Base-by-base conservation (phyloP, 2,113 vertebrate genomes). In the Eulacestoma nigropectus region DNA sequence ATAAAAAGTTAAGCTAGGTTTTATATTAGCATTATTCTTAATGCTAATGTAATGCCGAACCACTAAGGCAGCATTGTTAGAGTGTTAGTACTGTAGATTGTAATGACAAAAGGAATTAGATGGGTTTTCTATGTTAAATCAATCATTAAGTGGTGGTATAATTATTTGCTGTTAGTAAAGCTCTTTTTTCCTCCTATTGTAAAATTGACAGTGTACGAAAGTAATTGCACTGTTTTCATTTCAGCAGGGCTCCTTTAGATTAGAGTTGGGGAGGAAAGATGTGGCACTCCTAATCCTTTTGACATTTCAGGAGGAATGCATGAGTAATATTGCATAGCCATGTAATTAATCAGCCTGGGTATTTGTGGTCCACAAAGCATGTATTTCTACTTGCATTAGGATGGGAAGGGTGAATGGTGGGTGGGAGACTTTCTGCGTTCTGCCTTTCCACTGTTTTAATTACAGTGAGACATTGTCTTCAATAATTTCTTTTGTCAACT, bases 81-180 rank as follows among this genome's bases (percentile, higher is more conserved):
- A 96, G 81, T 95, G 95, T 97, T 97, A 98, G 94, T 90, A 96
- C 82, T 95, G 92, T 95, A 98, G 96, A 98, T 97, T 97, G 94
- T 89, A 97, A 97, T 89, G 96, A 97, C 97, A 98, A 97, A 98
- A 96, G 82, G 90, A 98, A 98, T 97, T 98, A 98, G 95, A 97
- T 97, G 95, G 64, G 82, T 95, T 98, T 98, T 97, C 97, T 98
- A 91, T 96, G 96, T 97, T 98, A 97, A 98, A 98, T 98, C 97
- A 98, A 93, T 98, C 98, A 98, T 97, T 97, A 98, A 97, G 96
- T 90, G 76, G 95, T 97, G 96, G 91, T 96, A 97, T 98, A 97
- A 98, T 98, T 98, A 97, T 98, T 98, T 98, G 97, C 94, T 97
- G 93, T 97, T 98, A 96, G 95, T 94, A 97, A 97, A 76, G 33